Evolutionary conservation across 2,113 vertebrate species (phyloP).

Genomic region (Bubo scandiacus): DNA sequence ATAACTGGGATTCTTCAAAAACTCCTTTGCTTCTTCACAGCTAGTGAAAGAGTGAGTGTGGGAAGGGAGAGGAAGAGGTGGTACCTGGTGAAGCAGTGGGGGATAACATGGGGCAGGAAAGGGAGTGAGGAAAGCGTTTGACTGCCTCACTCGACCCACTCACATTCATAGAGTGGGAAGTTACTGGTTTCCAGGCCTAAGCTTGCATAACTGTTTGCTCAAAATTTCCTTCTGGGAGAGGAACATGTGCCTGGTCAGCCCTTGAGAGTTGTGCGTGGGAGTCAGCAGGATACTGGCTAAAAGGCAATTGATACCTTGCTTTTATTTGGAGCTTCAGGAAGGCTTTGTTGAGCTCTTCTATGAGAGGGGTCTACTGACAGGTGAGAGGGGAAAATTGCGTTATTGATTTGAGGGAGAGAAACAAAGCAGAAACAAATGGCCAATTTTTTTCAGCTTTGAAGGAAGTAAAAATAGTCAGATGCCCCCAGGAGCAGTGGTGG

Average conservation of each 20-base stretch:
- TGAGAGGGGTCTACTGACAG: background rate
- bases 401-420: conserved; percentile 21
- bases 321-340: conserved; percentile 1
- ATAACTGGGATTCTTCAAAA: background rate
- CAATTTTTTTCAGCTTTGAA: background rate
- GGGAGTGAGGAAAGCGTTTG: background rate
- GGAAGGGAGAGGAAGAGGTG: background rate
- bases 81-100: background rate
- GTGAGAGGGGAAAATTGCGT: conserved; percentile 2
- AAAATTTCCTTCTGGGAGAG: background rate
- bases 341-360: background rate
- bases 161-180: background rate
- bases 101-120: background rate
- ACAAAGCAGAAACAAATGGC: conserved; percentile 34
- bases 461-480: conserved; percentile 28
- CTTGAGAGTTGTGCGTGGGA: background rate
- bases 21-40: background rate
- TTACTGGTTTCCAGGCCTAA: background rate
- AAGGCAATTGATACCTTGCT: background rate
- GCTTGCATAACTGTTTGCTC: background rate
- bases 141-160: background rate
- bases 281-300: background rate
- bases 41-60: background rate
- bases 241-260: background rate
- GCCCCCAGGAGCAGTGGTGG: background rate